phyloP scores from a whole-genome alignment of 2,113 vertebrate genomes.

The Condylura cristata region DNA sequence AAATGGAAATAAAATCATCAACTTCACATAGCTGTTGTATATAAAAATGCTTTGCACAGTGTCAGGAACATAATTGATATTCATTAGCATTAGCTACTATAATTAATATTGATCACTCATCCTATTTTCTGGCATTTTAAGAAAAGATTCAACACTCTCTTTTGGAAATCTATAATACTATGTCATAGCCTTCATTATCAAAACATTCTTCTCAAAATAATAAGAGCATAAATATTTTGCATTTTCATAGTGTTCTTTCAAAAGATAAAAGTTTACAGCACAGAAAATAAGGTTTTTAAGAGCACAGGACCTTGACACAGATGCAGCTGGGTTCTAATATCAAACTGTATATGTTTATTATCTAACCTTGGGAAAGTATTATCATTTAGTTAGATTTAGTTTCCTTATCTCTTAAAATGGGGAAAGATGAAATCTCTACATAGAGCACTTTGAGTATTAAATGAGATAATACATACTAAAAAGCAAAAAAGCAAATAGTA shows the following conservation, averaged over 20 bases:
- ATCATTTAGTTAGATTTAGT: background rate
- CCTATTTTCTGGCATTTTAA: slow-evolving; percentile 55
- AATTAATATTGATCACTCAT: slow-evolving; percentile 73
- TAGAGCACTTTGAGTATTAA: background rate
- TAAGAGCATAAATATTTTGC: slow-evolving; percentile 12
- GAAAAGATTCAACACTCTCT: slow-evolving; percentile 35
- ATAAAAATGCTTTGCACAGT: slow-evolving; percentile 45
- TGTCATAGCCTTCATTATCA: slow-evolving; percentile 41
- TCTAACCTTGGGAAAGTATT: background rate
- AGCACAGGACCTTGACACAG: background rate
- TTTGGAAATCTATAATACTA: slow-evolving; percentile 44
- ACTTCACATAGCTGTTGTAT: background rate
- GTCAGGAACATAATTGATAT: slow-evolving; percentile 61
- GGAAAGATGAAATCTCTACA: background rate
- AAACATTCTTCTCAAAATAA: slow-evolving; percentile 42
- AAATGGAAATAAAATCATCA: slow-evolving; percentile 62
- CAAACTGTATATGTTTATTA: background rate
- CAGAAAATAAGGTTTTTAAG: background rate
- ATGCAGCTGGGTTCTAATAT: background rate
- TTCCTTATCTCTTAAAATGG: slow-evolving; percentile 34
- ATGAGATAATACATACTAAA: background rate
- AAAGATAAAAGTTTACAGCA: background rate
- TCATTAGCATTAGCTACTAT: slow-evolving; percentile 69
- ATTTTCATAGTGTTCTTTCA: slow-evolving; percentile 26
- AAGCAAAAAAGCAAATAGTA: background rate